Evolutionary conservation across 2,797 vertebrate species (phyloP), one percentile per base, ranked within the genome.

Genomic region (Taenioides sp.): DNA sequence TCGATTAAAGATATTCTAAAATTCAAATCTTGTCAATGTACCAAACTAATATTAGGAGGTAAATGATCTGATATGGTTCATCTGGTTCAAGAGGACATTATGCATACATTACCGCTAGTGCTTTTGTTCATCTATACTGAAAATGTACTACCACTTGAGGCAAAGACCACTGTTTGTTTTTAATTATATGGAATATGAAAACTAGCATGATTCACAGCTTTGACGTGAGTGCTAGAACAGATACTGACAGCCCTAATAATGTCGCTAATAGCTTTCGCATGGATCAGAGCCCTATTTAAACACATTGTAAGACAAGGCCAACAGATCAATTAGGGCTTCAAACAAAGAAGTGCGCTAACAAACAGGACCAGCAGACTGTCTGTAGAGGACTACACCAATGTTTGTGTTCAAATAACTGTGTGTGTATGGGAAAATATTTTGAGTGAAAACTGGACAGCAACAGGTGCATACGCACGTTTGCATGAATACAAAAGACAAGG

Each of bases 321-420:
- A 81, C 1, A 50, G 54, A 10, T 20, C 28, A 59, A 58, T 54
- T 17, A 62, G 27, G 43, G 65, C 14, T 68, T 76, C 54, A 84
- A 70, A 72, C 68, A 78, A 65, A 72, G 16, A 20, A 27, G 47
- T 43, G 68, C 31, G 69, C 6, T 61, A 0, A 62, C 68, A 75
- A 64, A 69, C 61, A 57, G 59, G 22, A 16, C 22, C 7, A 63
- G 54, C 52, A 52, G 22, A 67, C 18, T 10, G 34, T 7, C 17
- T 34, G n/a, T 47, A 43, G 22, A 22, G 55, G 64, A 58, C 67
- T n/a, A 25, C 65, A 67, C 66, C 60, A 16, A 0, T 7, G 60
- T 79, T 86, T 82, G 75, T 77, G 74, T 80, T 80, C 69, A 86
- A 88, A 90, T 80, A 84, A 79, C 73, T 9, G n/a, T 61, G 66